These are phyloP conservation scores for Glareola pratincola DNA, from an alignment of 2,113 vertebrate species.

Conservation along the genomic window DNA sequence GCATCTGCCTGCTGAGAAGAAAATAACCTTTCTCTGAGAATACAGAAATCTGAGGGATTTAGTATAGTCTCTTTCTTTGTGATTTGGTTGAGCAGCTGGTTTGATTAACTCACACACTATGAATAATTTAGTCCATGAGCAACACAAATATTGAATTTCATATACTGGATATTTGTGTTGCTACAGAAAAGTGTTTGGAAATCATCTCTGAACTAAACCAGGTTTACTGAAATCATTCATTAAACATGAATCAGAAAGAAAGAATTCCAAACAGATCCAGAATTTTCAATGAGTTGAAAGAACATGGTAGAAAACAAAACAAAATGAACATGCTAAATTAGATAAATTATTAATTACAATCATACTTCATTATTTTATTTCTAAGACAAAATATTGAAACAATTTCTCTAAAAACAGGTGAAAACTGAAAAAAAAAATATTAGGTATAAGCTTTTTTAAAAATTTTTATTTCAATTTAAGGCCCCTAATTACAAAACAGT, in stretches of 20 bases:
- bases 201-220: not conserved
- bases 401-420: not conserved
- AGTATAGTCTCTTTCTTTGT: not conserved
- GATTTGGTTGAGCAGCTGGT: not conserved
- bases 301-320: not conserved
- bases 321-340: not conserved
- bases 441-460: not conserved
- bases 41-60: not conserved
- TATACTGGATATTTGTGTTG: not conserved
- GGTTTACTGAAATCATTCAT: not conserved
- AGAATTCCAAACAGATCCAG: not conserved
- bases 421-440: not conserved
- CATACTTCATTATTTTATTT: not conserved
- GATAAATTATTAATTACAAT: not conserved
- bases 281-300: not conserved
- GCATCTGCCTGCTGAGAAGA: not conserved
- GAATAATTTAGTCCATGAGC: not conserved
- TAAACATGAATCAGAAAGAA: not conserved
- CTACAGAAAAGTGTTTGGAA: not conserved
- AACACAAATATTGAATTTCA: constrained; percentile 4
- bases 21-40: not conserved
- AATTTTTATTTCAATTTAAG: not conserved
- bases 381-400: not conserved
- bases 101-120: not conserved
- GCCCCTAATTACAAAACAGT: not conserved